These are phyloP conservation scores for Malurus elegans DNA, from an alignment of 2,113 vertebrate species.

Conservation along the genomic window DNA sequence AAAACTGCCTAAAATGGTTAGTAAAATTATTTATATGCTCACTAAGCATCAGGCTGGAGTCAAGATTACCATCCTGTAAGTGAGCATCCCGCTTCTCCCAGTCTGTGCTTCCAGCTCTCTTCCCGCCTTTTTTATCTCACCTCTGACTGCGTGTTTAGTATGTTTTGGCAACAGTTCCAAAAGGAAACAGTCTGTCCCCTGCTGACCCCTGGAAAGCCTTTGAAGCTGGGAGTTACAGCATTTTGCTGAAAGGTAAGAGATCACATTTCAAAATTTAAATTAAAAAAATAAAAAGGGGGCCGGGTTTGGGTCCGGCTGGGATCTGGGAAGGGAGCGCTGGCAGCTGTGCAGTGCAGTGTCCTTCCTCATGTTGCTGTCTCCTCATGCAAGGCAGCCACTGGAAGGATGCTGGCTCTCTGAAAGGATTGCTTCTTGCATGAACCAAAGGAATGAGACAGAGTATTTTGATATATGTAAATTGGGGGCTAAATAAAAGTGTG, in stretches of 20 bases:
- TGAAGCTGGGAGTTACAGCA: neutral
- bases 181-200: neutral
- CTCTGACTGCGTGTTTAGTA: neutral
- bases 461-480: no score
- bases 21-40: neutral
- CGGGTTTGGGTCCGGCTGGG: fast-evolving
- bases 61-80: neutral
- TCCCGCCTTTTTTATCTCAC: neutral
- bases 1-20: neutral
- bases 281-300: neutral
- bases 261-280: neutral
- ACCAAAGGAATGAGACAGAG: neutral
- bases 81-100: neutral
- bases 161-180: neutral
- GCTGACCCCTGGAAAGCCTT: neutral
- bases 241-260: neutral
- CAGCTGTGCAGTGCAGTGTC: fast-evolving
- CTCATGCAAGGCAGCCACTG: neutral
- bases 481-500: no score
- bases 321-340: neutral
- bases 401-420: neutral
- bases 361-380: neutral
- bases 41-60: neutral
- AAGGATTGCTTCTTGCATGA: neutral
- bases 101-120: neutral